These are phyloP conservation scores for Atrichornis clamosus DNA, from an alignment of 2,113 vertebrate species.

Conservation along the genomic window DNA sequence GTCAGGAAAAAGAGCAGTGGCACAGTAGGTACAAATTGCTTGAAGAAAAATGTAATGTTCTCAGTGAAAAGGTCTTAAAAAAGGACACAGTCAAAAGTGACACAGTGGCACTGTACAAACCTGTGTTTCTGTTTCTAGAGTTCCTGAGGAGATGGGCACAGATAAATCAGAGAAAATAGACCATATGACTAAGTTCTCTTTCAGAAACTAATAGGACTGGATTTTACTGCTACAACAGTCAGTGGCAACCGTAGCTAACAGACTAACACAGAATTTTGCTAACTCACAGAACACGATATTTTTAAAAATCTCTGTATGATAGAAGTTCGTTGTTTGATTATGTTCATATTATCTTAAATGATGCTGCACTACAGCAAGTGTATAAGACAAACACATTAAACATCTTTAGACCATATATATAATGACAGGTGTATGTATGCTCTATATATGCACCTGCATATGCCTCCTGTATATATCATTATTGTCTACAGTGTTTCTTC, in stretches of 20 bases:
- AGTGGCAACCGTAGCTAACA: background rate
- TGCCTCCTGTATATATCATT: background rate
- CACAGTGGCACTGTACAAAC: background rate
- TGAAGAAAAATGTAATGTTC: background rate
- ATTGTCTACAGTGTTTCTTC: background rate
- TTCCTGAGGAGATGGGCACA: background rate
- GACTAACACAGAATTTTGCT: background rate
- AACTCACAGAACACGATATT: background rate
- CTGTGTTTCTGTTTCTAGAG: background rate
- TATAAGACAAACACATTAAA: background rate
- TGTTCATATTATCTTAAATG: background rate
- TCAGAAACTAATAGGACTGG: background rate
- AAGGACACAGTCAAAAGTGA: background rate
- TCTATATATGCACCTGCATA: background rate
- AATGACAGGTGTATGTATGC: background rate
- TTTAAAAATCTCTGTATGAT: background rate
- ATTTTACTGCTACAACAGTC: background rate
- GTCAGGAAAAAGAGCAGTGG: background rate
- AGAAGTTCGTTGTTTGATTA: background rate
- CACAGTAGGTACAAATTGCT: background rate
- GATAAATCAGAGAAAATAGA: background rate
- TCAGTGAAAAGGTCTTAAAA: background rate
- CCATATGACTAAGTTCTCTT: background rate
- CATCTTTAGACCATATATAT: background rate
- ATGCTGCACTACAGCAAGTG: background rate